Percentiles rank a stretch among this genome's conserved stretches.
Conservation (phyloP, 2,888 invertebrate species). For the Uropetala carovei region DNA sequence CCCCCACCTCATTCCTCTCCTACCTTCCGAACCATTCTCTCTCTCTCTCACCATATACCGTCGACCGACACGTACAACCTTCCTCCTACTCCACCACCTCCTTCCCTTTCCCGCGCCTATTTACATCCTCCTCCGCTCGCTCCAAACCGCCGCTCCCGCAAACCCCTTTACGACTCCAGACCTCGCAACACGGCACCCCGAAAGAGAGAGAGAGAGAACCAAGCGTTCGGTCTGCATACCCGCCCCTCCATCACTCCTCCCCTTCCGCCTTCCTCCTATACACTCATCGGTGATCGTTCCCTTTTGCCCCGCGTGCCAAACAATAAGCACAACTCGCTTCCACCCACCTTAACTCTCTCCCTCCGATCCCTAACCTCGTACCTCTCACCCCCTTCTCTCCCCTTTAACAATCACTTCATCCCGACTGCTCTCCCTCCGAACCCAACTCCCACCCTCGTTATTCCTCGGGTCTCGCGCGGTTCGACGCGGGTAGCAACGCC, state of each 20-base stretch:
- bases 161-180: not conserved
- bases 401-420: constrained; percentile 39
- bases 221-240: not conserved
- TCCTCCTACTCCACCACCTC: not conserved
- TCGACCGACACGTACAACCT: not conserved
- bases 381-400: not conserved
- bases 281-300: constrained; percentile 33
- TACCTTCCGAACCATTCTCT: no score
- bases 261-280: not conserved
- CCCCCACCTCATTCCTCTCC: no score
- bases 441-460: not conserved
- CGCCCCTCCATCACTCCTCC: not conserved
- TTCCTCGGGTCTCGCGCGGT: not conserved
- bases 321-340: constrained; percentile 21
- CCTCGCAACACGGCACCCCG: not conserved
- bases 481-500: constrained; percentile 11
- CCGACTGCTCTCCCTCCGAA: not conserved
- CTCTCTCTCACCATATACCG: no score
- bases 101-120: not conserved
- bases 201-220: constrained; percentile 12
- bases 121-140: not conserved
- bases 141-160: not conserved
- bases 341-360: not conserved
- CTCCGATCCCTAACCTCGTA: not conserved
- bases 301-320: not conserved